Base-by-base conservation (phyloP, 2,888 invertebrate species). In the Biston stratarius region DNA sequence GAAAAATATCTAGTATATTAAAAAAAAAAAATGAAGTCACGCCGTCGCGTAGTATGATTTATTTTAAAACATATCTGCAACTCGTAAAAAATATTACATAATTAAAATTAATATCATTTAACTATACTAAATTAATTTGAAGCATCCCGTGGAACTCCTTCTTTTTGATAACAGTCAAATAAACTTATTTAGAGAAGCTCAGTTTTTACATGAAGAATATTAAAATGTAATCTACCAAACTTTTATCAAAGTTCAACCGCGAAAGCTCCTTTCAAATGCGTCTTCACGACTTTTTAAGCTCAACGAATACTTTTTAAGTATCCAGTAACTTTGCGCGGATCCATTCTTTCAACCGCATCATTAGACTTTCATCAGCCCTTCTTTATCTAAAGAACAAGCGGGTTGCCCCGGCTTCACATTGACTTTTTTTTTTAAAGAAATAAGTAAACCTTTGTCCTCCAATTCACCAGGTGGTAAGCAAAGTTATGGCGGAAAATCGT, bases 311-410 rank as follows among this genome's bases (percentile, higher is more conserved):
- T 80, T 78, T 75, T 74, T 77, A 85, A 84, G 84, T 83, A 82
- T 79, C 65, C 74, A 71, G 71, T 73, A 77, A 82, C 73, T 80
- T 80, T 77, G 57, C 63, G 72, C 73, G 68, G 74, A 77, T 77
- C 76, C 68, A 76, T 77, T 79, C 77, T 80, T 79, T 76, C 66
- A 72, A 70, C 74, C 74, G 78, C 86, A 85, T 87, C 84, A 81
- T 86, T 88, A 87, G 81, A 58, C 68, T 64, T 45, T 40, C 61
- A 67, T 65, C 62, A 60, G 51, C 56, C 65, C 51, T 70, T 71
- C 73, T 69, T 60, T 60, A 65, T 64, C 69, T 58, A 59, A 10
- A n/a, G 49, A 12, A 69, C 51, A 47, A 45, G 34, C 24, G 59
- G 49, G 10, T 3, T 52, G 0, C 58, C n/a, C 1, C 11, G 34